These are phyloP conservation scores for Hippocampus kuda DNA, from an alignment of 2,797 vertebrate species.

Conservation along the genomic window DNA sequence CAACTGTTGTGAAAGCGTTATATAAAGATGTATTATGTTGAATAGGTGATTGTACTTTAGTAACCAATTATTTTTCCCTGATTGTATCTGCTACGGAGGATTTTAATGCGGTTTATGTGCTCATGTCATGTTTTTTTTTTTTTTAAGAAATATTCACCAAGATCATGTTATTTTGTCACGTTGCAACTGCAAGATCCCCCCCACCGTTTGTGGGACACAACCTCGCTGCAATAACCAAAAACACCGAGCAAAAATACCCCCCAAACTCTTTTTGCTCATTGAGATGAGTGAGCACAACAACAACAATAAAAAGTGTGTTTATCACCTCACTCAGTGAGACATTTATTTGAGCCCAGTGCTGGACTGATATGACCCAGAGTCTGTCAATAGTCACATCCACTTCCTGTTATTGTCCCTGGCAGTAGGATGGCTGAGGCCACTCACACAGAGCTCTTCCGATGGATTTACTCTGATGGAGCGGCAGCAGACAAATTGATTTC, in stretches of 20 bases:
- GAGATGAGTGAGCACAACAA: conserved; percentile 32
- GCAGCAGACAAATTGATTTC: conserved; percentile 52
- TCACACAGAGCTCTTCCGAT: conserved; percentile 54
- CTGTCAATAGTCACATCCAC: conserved; percentile 61
- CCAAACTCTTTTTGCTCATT: conserved; percentile 27
- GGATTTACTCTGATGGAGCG: conserved; percentile 34
- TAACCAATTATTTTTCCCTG: no score
- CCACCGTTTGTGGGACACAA: conserved; percentile 36
- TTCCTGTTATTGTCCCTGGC: conserved; percentile 64
- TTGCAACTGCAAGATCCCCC: conserved; percentile 26
- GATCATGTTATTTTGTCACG: no score
- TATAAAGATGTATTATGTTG: no score
- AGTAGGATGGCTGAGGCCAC: conserved; percentile 48
- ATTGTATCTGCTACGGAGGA: no score
- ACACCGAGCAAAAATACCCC: conserved; percentile 41
- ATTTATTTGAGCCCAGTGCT: conserved; percentile 43
- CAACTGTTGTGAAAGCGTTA: no score
- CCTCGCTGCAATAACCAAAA: conserved; percentile 51
- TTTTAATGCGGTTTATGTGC: no score
- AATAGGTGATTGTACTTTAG: no score
- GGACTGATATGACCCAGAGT: conserved; percentile 52
- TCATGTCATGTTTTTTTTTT: no score
- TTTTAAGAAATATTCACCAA: no score
- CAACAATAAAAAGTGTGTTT: conserved; percentile 33
- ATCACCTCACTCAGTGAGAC: conserved; percentile 30